Conservation (phyloP, 2,113 vertebrate genomes). For the Phaethornis superciliosus region DNA sequence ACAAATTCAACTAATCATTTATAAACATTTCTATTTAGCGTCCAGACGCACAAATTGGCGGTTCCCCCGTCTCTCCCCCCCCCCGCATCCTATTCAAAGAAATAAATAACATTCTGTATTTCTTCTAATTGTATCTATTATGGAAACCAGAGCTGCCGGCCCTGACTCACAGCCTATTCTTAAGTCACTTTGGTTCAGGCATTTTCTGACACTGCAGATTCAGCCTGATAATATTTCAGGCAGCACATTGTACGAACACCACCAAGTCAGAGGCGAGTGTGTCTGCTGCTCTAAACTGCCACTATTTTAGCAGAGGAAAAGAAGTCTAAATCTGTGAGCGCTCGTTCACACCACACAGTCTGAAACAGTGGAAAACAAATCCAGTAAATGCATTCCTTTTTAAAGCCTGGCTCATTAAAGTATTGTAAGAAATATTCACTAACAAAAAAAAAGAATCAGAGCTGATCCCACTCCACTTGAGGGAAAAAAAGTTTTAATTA, state of each 20-base stretch:
- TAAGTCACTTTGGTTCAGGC: constrained; percentile 33
- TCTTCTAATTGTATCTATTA: constrained; percentile 55
- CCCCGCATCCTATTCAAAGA: constrained; percentile 3
- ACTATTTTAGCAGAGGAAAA: background rate
- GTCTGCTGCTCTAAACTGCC: background rate
- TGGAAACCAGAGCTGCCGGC: constrained; percentile 35
- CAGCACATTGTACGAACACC: background rate
- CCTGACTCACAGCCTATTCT: constrained; percentile 50
- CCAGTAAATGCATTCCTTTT: background rate
- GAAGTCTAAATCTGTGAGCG: background rate
- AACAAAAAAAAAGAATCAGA: background rate
- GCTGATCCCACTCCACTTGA: background rate
- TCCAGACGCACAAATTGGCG: constrained; percentile 17
- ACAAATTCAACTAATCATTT: constrained; percentile 59
- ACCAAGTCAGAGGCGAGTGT: background rate
- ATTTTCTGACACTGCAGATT: constrained; percentile 32
- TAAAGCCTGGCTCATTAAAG: background rate
- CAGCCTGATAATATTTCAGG: constrained; percentile 36
- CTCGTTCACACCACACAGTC: background rate
- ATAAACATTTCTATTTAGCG: constrained; percentile 62
- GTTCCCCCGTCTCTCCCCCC: background rate
- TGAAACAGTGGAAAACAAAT: background rate
- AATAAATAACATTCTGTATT: background rate
- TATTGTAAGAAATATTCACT: background rate
- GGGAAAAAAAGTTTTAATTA: background rate